Evolutionary conservation across 2,888 invertebrate species (phyloP).

Genomic region (Tyria jacobaeae): DNA sequence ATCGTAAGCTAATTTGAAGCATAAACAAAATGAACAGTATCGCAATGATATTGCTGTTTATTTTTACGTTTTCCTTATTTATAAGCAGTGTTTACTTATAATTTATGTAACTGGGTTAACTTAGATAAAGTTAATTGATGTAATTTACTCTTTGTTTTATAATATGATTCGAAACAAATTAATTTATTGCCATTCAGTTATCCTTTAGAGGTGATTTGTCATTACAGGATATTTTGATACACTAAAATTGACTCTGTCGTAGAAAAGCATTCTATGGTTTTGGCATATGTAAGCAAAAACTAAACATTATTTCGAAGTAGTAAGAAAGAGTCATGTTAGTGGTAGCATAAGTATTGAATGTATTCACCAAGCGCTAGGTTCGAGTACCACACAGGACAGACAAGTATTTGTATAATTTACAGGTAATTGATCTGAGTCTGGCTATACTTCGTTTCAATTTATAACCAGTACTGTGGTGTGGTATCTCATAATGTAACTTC

Average conservation of each 20-base stretch:
- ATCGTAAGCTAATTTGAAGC: background rate
- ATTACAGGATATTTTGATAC: too few species aligned
- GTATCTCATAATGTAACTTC: background rate
- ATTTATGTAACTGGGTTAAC: slow-evolving; percentile 34
- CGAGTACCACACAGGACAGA: too few species aligned
- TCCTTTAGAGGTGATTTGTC: background rate
- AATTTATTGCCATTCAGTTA: slow-evolving; percentile 6
- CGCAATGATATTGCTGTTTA: background rate
- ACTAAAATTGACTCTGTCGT: background rate
- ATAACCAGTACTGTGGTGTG: background rate
- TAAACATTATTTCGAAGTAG: too few species aligned
- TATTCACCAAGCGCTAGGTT: too few species aligned
- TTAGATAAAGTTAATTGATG: slow-evolving; percentile 13
- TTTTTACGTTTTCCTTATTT: slow-evolving; percentile 15
- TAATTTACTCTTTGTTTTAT: slow-evolving; percentile 4
- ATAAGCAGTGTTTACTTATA: slow-evolving; percentile 6
- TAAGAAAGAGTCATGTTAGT: too few species aligned
- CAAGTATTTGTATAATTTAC: background rate
- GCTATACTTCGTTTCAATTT: background rate
- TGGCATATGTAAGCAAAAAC: background rate
- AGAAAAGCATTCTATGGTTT: background rate
- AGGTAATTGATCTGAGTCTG: background rate
- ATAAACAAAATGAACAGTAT: background rate
- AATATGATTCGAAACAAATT: slow-evolving; percentile 4
- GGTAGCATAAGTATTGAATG: too few species aligned